Evolutionary conservation across 1,140 invertebrate genomes (phyloP).

Genomic region (Centruroides sculpturatus): DNA sequence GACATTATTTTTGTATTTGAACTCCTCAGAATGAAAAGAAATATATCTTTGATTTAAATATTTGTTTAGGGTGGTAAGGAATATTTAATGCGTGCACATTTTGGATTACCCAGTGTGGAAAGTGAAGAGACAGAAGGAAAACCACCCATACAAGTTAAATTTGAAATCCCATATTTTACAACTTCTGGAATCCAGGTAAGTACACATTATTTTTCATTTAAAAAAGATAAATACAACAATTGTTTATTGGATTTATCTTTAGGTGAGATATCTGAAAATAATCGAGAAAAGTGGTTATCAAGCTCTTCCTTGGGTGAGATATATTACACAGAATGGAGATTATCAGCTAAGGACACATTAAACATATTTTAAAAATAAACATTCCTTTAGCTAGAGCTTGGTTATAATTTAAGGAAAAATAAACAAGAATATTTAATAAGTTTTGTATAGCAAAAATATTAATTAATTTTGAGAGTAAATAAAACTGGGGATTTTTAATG

Average conservation of each 20-base stretch:
- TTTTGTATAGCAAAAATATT: no score
- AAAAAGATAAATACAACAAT: neutral
- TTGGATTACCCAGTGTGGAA: slow-evolving; percentile 93
- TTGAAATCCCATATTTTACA: slow-evolving; percentile 99
- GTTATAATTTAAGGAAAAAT: no score
- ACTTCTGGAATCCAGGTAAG: slow-evolving; percentile 93
- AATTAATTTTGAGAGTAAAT: no score
- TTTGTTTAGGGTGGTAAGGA: slow-evolving; percentile 72
- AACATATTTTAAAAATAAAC: neutral
- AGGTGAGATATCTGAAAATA: slow-evolving; percentile 80
- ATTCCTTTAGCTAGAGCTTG: no score
- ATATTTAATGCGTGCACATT: slow-evolving; percentile 97
- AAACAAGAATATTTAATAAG: no score
- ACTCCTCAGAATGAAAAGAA: no score
- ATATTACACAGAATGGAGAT: slow-evolving; percentile 99
- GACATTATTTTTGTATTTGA: no score
- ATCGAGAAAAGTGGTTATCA: slow-evolving; percentile 99
- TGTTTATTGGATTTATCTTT: neutral
- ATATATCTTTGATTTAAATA: no score
- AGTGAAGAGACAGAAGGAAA: slow-evolving; percentile 92
- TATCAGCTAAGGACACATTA: slow-evolving; percentile 94
- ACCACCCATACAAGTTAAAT: slow-evolving; percentile 96
- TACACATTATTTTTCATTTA: neutral
- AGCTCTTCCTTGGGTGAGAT: slow-evolving; percentile 96
- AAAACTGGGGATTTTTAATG: no score